Evolutionary conservation across 2,888 invertebrate genomes (phyloP), one percentile per base, ranked within the genome.

Genomic region (Bombyx huttoni): DNA sequence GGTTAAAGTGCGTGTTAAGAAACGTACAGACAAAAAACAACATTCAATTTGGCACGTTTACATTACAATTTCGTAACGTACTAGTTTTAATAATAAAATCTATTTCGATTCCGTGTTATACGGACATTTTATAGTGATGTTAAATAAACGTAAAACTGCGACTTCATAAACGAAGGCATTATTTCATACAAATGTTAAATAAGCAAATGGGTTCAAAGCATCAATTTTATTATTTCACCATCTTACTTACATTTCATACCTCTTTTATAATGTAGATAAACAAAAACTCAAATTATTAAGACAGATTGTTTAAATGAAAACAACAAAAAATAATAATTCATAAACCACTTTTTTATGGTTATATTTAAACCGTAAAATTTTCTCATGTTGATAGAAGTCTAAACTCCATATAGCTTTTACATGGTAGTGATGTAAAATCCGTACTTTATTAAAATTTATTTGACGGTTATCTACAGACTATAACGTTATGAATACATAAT

Each of bases 81-180:
- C 58, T 62, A 60, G 64, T 62, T 60, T 63, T 63, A 67, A 64
- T 62, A 64, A 63, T 68, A 65, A 70, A 73, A 61, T 70, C 65
- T 75, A 78, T 77, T 78, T 73, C 49, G 51, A 68, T 63, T 56
- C 49, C 47, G 53, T 60, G 63, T 69, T 65, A 67, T 65, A 61
- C 54, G 61, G 63, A 55, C 58, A 56, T 65, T 75, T 70, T 67
- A 68, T 60, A 62, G 59, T 60, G 59, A 55, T 58, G 58, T 70
- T 62, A 67, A 71, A 69, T 61, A 65, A 71, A 58, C 59, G 53
- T 62, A 60, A 61, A 60, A 60, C 59, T 62, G 56, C 55, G 62
- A 68, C 69, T 70, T 67, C 64, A 65, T 63, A 73, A 68, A 57
- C 9, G 9, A 40, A 40, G 40, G 3, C 24, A 24, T 24, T 24